Conservation (phyloP, 2,888 invertebrate genomes). For the Beris morrisii region DNA sequence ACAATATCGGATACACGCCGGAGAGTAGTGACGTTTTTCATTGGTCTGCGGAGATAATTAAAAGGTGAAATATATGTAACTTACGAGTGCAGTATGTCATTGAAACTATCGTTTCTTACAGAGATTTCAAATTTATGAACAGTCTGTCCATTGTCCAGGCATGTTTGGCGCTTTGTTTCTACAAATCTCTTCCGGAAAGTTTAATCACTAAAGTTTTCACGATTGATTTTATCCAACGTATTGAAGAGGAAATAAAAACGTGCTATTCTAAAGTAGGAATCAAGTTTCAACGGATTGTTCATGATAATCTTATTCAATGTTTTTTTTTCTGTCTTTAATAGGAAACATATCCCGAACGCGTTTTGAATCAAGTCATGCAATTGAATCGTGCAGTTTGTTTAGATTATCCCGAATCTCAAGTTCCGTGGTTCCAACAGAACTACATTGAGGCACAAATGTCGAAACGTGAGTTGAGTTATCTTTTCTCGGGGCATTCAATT, state of each 20-base stretch:
- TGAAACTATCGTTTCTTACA: slow-evolving; percentile 47
- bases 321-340: slow-evolving; percentile 45
- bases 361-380: slow-evolving; percentile 63
- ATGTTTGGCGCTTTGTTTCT: slow-evolving; percentile 60
- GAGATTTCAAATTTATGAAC: slow-evolving; percentile 61
- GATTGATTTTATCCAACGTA: slow-evolving; percentile 61
- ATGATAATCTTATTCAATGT: slow-evolving; percentile 7
- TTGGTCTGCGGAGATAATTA: slow-evolving; percentile 53
- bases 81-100: neutral
- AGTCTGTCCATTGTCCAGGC: slow-evolving; percentile 60
- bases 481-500: no score
- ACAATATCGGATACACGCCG: slow-evolving; percentile 59
- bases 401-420: slow-evolving; percentile 64
- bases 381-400: slow-evolving; percentile 66
- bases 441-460: slow-evolving; percentile 60
- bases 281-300: neutral
- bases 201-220: slow-evolving; percentile 62
- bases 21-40: slow-evolving; percentile 53
- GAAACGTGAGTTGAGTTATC: slow-evolving; percentile 50
- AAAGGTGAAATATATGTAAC: slow-evolving; percentile 51
- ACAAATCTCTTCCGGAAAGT: slow-evolving; percentile 58
- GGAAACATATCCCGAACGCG: slow-evolving; percentile 60
- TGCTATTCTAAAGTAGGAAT: slow-evolving; percentile 60
- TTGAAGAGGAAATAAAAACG: slow-evolving; percentile 61
- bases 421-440: slow-evolving; percentile 70